phyloP scores from a whole-genome alignment of 2,888 invertebrate species.

The Melitaea athalia region DNA sequence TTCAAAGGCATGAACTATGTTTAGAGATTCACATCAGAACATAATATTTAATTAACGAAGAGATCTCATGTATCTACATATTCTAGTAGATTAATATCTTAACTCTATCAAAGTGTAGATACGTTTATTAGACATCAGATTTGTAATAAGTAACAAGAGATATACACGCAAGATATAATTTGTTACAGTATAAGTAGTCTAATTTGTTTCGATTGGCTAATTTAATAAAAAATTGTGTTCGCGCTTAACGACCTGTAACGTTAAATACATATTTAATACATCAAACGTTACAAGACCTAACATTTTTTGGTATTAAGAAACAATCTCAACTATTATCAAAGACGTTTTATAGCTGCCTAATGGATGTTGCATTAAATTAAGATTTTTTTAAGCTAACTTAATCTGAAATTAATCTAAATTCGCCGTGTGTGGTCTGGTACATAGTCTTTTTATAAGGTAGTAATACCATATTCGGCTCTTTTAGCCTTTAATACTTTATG shows the following conservation, averaged over 20 bases:
- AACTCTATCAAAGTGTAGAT: not conserved
- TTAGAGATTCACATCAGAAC: not conserved
- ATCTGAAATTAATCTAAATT: constrained; percentile 24
- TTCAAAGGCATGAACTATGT: too few relatives aligned
- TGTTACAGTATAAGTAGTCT: not conserved
- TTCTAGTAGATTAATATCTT: not conserved
- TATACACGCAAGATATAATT: not conserved
- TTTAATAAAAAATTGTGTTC: not conserved
- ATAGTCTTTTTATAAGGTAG: constrained; percentile 34
- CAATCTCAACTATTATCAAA: constrained; percentile 3
- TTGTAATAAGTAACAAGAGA: not conserved
- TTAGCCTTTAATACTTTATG: constrained; percentile 33
- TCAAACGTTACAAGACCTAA: constrained; percentile 2
- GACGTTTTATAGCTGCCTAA: constrained; percentile 33
- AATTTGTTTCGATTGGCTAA: not conserved
- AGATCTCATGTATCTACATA: not conserved
- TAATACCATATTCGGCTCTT: constrained; percentile 16
- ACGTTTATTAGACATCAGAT: not conserved
- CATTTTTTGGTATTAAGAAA: not conserved
- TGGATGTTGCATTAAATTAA: constrained; percentile 40
- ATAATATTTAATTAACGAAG: not conserved
- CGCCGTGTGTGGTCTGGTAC: constrained; percentile 48
- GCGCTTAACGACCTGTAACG: not conserved
- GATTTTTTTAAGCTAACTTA: constrained; percentile 28
- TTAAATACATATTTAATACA: not conserved